A percentile compares a stretch with the other conserved stretches of the same genome.
These are phyloP conservation scores for Amphipyra berbera DNA, from an alignment of 2,888 invertebrate species.

Conservation along the genomic window DNA sequence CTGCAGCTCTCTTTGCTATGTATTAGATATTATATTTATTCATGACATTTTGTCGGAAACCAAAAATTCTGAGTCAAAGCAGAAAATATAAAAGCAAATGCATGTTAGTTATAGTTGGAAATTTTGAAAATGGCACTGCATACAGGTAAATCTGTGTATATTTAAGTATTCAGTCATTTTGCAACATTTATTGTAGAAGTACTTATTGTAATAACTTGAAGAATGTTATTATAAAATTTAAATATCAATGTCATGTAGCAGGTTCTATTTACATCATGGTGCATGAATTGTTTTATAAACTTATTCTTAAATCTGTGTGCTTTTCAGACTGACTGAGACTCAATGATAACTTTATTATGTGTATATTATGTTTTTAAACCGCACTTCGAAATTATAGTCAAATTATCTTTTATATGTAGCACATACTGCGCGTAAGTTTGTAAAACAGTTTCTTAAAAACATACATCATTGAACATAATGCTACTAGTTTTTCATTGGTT, in stretches of 20 bases:
- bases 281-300: constrained; percentile 25
- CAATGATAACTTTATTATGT: constrained; percentile 31
- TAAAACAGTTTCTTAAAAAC: constrained; percentile 6
- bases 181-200: constrained; percentile 40
- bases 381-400: constrained; percentile 28
- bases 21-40: constrained; percentile 59
- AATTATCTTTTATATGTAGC: constrained; percentile 13
- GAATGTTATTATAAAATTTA: constrained; percentile 18
- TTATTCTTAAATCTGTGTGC: constrained; percentile 27
- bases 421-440: constrained; percentile 30
- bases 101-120: constrained; percentile 60
- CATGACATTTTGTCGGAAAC: constrained; percentile 66
- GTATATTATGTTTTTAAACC: constrained; percentile 46
- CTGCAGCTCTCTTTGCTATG: constrained; percentile 77
- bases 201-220: constrained; percentile 49
- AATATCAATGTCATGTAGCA: constrained; percentile 15
- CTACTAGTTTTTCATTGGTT: background rate
- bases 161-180: constrained; percentile 55
- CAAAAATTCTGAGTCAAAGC: constrained; percentile 71
- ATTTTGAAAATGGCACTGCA: constrained; percentile 65
- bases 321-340: constrained; percentile 26
- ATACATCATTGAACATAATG: no score
- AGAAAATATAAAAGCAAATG: constrained; percentile 75
- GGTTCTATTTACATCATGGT: constrained; percentile 35
- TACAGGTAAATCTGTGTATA: constrained; percentile 47